A percentile compares a stretch with the other conserved stretches of the same genome.
Conservation (phyloP, 2,888 invertebrate species). For the Nowickia ferox region DNA sequence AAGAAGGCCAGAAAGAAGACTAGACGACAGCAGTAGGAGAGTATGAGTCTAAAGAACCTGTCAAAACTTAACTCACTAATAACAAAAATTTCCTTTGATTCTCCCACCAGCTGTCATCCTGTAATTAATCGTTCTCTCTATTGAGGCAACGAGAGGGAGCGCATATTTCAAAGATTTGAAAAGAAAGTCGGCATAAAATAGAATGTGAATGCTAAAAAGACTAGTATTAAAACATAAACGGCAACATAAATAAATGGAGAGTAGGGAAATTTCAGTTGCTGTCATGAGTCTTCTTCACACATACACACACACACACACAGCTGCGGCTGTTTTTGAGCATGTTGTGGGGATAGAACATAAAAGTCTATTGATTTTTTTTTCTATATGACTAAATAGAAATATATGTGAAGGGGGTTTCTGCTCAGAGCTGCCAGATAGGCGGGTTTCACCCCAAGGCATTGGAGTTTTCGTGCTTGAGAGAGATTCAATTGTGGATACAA, state of each 20-base stretch:
- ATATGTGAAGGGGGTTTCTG: not conserved
- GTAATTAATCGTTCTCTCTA: not conserved
- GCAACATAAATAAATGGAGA: conserved; percentile 49
- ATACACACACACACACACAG: not conserved
- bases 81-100: conserved; percentile 7
- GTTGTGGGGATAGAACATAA: conserved; percentile 25
- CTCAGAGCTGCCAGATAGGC: not conserved
- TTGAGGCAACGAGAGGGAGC: conserved; percentile 1
- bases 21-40: not conserved
- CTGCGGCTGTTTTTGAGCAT: not conserved
- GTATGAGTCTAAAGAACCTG: conserved; percentile 26
- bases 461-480: too few relatives aligned
- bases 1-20: not conserved
- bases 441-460: not conserved
- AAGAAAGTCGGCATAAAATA: conserved; percentile 46
- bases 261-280: conserved; percentile 21
- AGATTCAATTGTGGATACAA: too few relatives aligned
- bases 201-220: conserved; percentile 24
- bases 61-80: conserved; percentile 50
- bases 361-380: conserved; percentile 59
- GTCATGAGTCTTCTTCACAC: not conserved
- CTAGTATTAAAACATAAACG: conserved; percentile 26
- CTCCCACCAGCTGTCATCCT: not conserved
- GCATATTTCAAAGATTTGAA: not conserved
- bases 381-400: not conserved